Conservation (phyloP, 2,888 invertebrate species). For the Cheilosia scutellata region DNA sequence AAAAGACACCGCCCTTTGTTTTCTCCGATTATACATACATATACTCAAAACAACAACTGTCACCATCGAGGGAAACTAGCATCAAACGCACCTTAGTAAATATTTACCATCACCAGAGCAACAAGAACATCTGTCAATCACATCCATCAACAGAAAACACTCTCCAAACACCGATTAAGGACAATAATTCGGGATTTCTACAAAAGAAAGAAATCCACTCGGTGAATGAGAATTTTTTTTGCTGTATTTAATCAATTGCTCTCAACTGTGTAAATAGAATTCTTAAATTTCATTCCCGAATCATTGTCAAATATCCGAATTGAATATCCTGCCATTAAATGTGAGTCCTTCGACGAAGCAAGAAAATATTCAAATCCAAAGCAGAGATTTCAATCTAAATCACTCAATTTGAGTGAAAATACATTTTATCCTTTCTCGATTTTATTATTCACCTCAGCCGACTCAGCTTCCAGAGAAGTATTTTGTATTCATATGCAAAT, state of each 20-base stretch:
- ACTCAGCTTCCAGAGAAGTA: neutral
- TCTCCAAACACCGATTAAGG: slow-evolving; percentile 74
- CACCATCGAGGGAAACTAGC: slow-evolving; percentile 30
- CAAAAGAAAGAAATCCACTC: slow-evolving; percentile 40
- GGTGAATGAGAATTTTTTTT: slow-evolving; percentile 15
- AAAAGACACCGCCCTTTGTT: slow-evolving; percentile 50
- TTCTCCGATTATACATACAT: neutral
- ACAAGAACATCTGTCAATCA: slow-evolving; percentile 72
- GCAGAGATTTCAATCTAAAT: slow-evolving; percentile 70
- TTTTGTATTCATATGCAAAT: slow-evolving; percentile 72
- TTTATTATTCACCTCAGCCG: slow-evolving; percentile 69
- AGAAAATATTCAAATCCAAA: slow-evolving; percentile 59
- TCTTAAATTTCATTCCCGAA: slow-evolving; percentile 69
- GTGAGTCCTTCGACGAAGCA: slow-evolving; percentile 36
- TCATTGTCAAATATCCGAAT: slow-evolving; percentile 72
- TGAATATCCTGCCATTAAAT: slow-evolving; percentile 70
- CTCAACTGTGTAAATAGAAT: slow-evolving; percentile 73
- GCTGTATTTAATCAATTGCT: slow-evolving; percentile 73
- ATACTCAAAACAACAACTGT: slow-evolving; percentile 21
- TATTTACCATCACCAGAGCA: slow-evolving; percentile 47
- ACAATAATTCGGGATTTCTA: slow-evolving; percentile 62
- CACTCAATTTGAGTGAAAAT: slow-evolving; percentile 76
- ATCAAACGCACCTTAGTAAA: slow-evolving; percentile 71
- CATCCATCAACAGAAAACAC: slow-evolving; percentile 60
- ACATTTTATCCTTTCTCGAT: slow-evolving; percentile 74